Evolutionary conservation across 2,888 invertebrate genomes (phyloP), one percentile per base, ranked within the genome.

Genomic region (Lycaena phlaeas): DNA sequence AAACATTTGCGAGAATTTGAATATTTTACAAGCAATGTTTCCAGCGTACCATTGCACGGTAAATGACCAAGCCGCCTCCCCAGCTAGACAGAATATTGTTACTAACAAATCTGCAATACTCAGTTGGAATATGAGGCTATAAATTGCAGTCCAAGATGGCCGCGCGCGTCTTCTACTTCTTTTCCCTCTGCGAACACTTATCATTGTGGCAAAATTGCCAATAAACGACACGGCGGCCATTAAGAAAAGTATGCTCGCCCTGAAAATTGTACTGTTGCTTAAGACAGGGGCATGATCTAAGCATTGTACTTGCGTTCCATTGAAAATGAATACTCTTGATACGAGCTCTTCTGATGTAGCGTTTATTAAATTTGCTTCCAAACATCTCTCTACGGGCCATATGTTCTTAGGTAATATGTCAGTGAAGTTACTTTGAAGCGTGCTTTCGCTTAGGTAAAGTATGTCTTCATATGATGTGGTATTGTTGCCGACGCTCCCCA

Each of bases 1-100:
- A 59, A 93, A 92, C 88, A 93, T 91, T 73, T 94, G 93, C 36
- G 91, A 77, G 52, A 90, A 92, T 68, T 94, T 95, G 57, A 94
- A 90, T 40, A 92, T 51, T 74, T 94, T 94, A 70, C 95, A 95
- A 29, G 88, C 87, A 6, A 88, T 65, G 58, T 93, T 91, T 2
- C 92, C 93, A 9, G 92, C 93, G 34, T 89, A 75, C 94, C 94
- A 95, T 46, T 91, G 89, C 0, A 95, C 93, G 0, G 92, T 90
- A 40, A 90, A 91, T 28, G 88, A 89, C 94, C 94, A 95, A 0
- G 90, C 87, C 0, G 93, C 92, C 57, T 95, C 94, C 0, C 92
- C 93, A 2, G 89, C 88, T 47, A 94, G 89, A 62, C 94, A 94
- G 68, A 93, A 93, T 34, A 92, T 78, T 0, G 94, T 92, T 3